Percentiles rank a stretch among this genome's conserved stretches.
Evolutionary conservation across 2,888 invertebrate genomes (phyloP).

Genomic region (Amorpha juglandis): DNA sequence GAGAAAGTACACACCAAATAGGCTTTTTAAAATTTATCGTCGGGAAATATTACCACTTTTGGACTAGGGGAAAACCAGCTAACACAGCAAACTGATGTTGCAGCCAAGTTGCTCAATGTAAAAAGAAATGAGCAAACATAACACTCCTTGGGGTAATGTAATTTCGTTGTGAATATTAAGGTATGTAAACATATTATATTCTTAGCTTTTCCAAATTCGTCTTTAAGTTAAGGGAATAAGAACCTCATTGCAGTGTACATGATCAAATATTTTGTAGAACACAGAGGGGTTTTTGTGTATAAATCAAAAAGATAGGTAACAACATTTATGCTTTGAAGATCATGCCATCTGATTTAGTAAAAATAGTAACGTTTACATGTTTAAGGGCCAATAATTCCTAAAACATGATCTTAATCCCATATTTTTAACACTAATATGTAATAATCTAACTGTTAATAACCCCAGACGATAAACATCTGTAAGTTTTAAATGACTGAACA

Average conservation of each 20-base stretch:
- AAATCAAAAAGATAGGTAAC: constrained; percentile 17
- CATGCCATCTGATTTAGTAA: not conserved
- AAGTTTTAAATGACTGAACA: too few relatives aligned
- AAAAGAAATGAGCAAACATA: constrained; percentile 57
- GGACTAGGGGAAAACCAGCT: constrained; percentile 57
- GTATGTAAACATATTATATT: constrained; percentile 23
- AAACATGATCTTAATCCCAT: too few relatives aligned
- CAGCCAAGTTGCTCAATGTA: constrained; percentile 59
- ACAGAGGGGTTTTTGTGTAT: constrained; percentile 1
- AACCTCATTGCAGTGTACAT: not conserved
- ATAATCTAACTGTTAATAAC: too few relatives aligned
- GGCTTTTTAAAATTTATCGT: constrained; percentile 76
- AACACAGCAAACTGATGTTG: constrained; percentile 70
- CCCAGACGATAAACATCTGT: too few relatives aligned
- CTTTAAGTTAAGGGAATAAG: not conserved
- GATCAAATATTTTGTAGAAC: not conserved
- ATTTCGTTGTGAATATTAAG: constrained; percentile 25
- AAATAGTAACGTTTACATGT: not conserved
- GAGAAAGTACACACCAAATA: constrained; percentile 69
- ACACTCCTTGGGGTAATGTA: constrained; percentile 17
- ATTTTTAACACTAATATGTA: too few relatives aligned
- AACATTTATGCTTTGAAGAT: constrained; percentile 11
- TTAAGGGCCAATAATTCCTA: too few relatives aligned
- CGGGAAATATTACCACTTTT: constrained; percentile 75
- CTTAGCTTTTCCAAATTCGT: not conserved